Conservation (phyloP, 2,113 vertebrate genomes). For the Caranx ignobilis region DNA sequence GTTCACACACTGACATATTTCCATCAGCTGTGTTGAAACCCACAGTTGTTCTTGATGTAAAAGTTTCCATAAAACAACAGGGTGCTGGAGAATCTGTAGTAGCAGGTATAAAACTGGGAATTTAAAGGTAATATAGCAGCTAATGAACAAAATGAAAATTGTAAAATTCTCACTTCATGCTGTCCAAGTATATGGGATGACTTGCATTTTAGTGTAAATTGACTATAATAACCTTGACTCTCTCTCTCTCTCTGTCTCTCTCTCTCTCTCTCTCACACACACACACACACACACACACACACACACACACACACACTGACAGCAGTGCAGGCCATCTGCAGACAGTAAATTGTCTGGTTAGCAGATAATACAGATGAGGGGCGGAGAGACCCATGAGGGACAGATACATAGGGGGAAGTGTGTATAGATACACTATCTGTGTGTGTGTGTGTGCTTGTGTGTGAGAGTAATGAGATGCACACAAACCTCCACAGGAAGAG, state of each 20-base stretch:
- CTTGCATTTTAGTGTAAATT: conserved; percentile 48
- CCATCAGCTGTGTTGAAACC: background rate
- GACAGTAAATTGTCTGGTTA: conserved; percentile 70
- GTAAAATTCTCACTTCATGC: background rate
- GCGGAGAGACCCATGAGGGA: conserved; percentile 20
- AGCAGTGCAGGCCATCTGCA: conserved; percentile 67
- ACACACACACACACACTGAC: conserved; percentile 24
- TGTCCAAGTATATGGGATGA: conserved; percentile 10
- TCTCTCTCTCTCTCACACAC: background rate
- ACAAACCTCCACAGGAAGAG: conserved; percentile 6
- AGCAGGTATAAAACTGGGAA: background rate
- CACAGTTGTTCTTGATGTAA: background rate
- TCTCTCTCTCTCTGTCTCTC: background rate
- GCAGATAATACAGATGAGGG: conserved; percentile 50
- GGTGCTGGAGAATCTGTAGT: background rate
- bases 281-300: conserved; percentile 18
- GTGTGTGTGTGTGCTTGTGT: too few species aligned
- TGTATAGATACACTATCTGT: background rate
- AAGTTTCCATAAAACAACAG: background rate
- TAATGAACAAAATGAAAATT: background rate
- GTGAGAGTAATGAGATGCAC: background rate
- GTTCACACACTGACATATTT: background rate
- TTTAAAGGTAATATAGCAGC: background rate
- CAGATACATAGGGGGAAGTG: conserved; percentile 2
- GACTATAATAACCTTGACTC: conserved; percentile 57